A percentile compares a stretch with the other conserved stretches of the same genome.
These are phyloP conservation scores for Maccullochella peelii DNA, from an alignment of 2,113 vertebrate species.

Conservation along the genomic window DNA sequence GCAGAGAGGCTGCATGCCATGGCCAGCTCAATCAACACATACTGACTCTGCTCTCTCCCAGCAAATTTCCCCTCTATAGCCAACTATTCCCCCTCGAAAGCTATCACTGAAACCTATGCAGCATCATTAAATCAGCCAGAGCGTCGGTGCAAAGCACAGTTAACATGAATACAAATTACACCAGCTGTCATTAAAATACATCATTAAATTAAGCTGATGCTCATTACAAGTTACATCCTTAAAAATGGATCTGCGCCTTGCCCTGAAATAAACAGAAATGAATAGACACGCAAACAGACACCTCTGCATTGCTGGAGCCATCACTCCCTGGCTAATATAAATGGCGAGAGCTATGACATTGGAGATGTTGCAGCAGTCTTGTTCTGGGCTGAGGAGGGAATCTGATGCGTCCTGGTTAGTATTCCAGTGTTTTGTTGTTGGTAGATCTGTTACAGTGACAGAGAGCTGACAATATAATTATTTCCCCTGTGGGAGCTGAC, in stretches of 20 bases:
- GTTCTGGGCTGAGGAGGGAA: constrained; percentile 34
- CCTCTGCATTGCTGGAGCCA: constrained; percentile 20
- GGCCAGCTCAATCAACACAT: constrained; percentile 59
- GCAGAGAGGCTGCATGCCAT: constrained; percentile 46
- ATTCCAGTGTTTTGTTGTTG: constrained; percentile 59
- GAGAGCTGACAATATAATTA: constrained; percentile 72
- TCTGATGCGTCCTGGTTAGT: constrained; percentile 58
- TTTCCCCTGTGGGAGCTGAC: constrained; percentile 66
- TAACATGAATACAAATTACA: constrained; percentile 58
- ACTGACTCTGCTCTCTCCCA: constrained; percentile 50
- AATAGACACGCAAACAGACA: background rate
- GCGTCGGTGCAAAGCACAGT: constrained; percentile 38
- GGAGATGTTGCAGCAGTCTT: constrained; percentile 37
- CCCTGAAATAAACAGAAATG: constrained; percentile 34
- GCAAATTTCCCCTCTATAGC: constrained; percentile 55
- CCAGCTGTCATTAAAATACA: constrained; percentile 61
- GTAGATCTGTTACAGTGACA: constrained; percentile 63
- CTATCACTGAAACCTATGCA: constrained; percentile 38
- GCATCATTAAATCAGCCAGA: constrained; percentile 60
- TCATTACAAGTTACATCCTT: constrained; percentile 33
- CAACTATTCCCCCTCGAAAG: constrained; percentile 33
- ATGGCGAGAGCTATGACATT: constrained; percentile 25
- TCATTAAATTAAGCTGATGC: constrained; percentile 53
- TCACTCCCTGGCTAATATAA: constrained; percentile 33
- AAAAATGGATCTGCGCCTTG: constrained; percentile 25